Percentiles rank a stretch among this genome's conserved stretches.
Conservation (phyloP, 2,888 invertebrate species). For the Lepidochrysops patricia region DNA sequence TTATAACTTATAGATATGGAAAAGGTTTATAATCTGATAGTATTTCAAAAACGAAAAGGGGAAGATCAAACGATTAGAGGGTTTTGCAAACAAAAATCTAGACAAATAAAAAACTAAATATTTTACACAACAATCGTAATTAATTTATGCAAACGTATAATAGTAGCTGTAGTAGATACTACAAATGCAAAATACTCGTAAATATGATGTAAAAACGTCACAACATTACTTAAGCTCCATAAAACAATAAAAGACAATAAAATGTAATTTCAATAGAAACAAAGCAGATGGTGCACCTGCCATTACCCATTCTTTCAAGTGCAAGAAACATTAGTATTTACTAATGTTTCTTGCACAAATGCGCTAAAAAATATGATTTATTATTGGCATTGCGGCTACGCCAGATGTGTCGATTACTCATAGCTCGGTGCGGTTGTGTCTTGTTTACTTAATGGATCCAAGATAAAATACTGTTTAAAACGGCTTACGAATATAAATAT, state of each 20-base stretch:
- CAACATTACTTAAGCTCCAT: background rate
- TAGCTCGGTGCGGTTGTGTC: constrained; percentile 25
- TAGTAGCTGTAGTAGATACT: too few relatives aligned
- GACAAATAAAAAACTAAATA: too few relatives aligned
- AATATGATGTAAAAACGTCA: background rate
- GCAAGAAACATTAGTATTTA: too few relatives aligned
- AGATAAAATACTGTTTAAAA: constrained; percentile 14
- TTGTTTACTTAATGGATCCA: constrained; percentile 29
- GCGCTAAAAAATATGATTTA: constrained; percentile 23
- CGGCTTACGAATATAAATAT: background rate
- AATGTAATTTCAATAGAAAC: background rate
- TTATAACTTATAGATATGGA: too few relatives aligned
- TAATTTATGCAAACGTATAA: too few relatives aligned
- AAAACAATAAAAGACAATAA: background rate
- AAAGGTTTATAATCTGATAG: too few relatives aligned
- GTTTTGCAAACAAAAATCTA: too few relatives aligned
- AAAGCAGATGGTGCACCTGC: constrained; percentile 8
- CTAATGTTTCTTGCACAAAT: constrained; percentile 16
- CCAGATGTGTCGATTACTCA: constrained; percentile 28
- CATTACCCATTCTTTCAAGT: constrained; percentile 11
- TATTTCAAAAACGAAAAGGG: too few relatives aligned
- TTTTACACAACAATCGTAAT: too few relatives aligned
- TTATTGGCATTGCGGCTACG: constrained; percentile 19
- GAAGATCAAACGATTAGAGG: too few relatives aligned
- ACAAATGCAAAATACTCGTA: too few relatives aligned